Evolutionary conservation across 2,888 invertebrate genomes (phyloP).

Genomic region (Pandemis corylana): DNA sequence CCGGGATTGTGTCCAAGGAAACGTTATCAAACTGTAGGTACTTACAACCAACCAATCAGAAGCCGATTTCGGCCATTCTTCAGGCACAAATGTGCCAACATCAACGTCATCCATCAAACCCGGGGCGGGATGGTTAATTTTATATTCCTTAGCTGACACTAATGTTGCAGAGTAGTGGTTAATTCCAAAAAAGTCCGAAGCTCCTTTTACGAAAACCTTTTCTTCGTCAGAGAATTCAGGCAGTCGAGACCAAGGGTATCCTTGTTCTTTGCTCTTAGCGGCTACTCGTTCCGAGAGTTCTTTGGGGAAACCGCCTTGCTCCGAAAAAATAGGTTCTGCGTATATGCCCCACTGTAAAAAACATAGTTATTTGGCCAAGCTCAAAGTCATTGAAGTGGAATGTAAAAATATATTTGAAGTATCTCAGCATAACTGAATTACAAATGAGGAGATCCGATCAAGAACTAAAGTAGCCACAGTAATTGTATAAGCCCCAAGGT

Average conservation of each 20-base stretch:
- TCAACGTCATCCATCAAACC: constrained; percentile 58
- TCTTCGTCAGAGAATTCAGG: constrained; percentile 76
- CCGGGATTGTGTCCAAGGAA: no score
- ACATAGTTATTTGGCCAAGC: not conserved
- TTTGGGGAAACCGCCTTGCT: constrained; percentile 81
- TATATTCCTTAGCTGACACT: constrained; percentile 55
- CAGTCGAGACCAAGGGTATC: constrained; percentile 70
- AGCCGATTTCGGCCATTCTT: constrained; percentile 20
- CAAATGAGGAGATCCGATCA: no score
- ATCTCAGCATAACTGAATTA: no score
- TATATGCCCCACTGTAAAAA: constrained; percentile 71
- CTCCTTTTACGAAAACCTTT: constrained; percentile 59
- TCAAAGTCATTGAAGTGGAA: no score
- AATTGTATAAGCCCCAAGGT: no score
- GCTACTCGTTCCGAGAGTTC: constrained; percentile 74
- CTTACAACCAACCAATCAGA: constrained; percentile 46
- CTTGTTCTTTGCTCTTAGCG: constrained; percentile 71
- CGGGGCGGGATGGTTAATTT: constrained; percentile 49
- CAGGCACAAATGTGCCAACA: constrained; percentile 43
- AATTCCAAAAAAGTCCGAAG: constrained; percentile 80
- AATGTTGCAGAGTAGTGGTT: constrained; percentile 87
- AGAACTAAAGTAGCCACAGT: no score
- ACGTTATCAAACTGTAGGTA: constrained; percentile 5
- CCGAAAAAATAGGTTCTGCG: constrained; percentile 77
- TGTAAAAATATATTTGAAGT: no score